phyloP scores from a whole-genome alignment of 1,140 invertebrate species.

The Heliothis subflexa region DNA sequence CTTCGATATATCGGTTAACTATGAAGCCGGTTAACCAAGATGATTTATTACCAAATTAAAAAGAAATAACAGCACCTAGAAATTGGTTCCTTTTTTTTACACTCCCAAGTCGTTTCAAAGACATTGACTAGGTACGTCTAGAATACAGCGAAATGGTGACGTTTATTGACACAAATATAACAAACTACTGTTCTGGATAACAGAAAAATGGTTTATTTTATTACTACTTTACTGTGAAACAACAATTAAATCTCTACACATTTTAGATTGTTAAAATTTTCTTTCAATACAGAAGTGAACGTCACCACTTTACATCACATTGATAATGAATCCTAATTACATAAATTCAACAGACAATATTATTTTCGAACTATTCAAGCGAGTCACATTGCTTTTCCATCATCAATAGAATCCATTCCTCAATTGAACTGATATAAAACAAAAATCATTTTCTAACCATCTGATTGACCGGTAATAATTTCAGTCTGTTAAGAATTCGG shows the following conservation, averaged over 20 bases:
- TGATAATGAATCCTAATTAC: constrained; percentile 44
- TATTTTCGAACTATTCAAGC: constrained; percentile 41
- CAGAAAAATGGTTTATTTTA: too few species aligned
- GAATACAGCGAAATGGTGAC: constrained; percentile 30
- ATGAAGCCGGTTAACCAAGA: constrained; percentile 42
- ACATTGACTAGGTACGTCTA: constrained; percentile 48
- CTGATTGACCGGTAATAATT: constrained; percentile 46
- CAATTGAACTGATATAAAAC: constrained; percentile 31
- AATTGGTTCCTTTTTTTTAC: constrained; percentile 55
- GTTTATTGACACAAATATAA: constrained; percentile 1
- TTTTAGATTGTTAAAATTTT: too few species aligned
- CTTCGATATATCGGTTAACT: constrained; percentile 13
- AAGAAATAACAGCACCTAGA: constrained; percentile 54
- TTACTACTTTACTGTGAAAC: neutral
- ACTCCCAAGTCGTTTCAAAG: constrained; percentile 48
- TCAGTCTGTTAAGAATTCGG: constrained; percentile 48
- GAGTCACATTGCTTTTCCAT: constrained; percentile 25
- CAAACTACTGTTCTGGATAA: neutral
- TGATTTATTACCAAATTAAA: constrained; percentile 36
- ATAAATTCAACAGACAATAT: constrained; percentile 48
- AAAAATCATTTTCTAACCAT: constrained; percentile 27
- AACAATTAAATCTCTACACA: neutral
- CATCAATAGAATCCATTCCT: constrained; percentile 28
- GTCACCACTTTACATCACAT: constrained; percentile 30
- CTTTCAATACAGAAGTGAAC: neutral